phyloP scores from a whole-genome alignment of 2,888 invertebrate genomes.

The Melikaiella ostensackeni region DNA sequence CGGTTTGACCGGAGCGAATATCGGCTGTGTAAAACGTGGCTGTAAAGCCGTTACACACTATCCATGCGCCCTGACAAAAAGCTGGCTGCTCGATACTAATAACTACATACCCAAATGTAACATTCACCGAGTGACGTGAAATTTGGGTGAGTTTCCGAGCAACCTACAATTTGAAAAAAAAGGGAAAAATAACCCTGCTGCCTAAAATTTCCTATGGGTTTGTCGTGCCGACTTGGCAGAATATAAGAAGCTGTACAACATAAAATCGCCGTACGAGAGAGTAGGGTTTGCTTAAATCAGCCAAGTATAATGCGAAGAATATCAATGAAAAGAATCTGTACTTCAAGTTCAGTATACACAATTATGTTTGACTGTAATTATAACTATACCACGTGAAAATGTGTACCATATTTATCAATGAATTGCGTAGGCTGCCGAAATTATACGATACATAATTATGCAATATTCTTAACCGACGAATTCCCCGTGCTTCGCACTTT shows the following conservation, averaged over 20 bases:
- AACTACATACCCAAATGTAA: slow-evolving; percentile 75
- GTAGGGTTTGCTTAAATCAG: slow-evolving; percentile 39
- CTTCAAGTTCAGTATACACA: slow-evolving; percentile 42
- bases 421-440: slow-evolving; percentile 17
- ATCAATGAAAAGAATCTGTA: slow-evolving; percentile 39
- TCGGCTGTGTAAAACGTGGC: slow-evolving; percentile 76
- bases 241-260: slow-evolving; percentile 45
- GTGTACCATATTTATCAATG: slow-evolving; percentile 41
- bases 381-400: slow-evolving; percentile 38
- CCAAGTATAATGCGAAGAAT: slow-evolving; percentile 43
- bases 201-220: slow-evolving; percentile 17
- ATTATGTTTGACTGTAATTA: slow-evolving; percentile 36
- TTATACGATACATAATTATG: neutral
- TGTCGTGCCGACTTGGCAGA: neutral
- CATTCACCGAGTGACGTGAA: slow-evolving; percentile 73
- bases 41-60: slow-evolving; percentile 76
- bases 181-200: slow-evolving; percentile 43
- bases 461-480: neutral
- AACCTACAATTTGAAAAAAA: slow-evolving; percentile 54
- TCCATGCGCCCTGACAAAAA: slow-evolving; percentile 75
- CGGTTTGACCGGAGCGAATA: slow-evolving; percentile 75
- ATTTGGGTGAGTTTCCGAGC: slow-evolving; percentile 61
- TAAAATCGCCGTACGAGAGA: slow-evolving; percentile 44
- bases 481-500: neutral
- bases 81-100: slow-evolving; percentile 74